Evolutionary conservation across 1,140 invertebrate species (phyloP).

Genomic region (Sinonovacula constricta): DNA sequence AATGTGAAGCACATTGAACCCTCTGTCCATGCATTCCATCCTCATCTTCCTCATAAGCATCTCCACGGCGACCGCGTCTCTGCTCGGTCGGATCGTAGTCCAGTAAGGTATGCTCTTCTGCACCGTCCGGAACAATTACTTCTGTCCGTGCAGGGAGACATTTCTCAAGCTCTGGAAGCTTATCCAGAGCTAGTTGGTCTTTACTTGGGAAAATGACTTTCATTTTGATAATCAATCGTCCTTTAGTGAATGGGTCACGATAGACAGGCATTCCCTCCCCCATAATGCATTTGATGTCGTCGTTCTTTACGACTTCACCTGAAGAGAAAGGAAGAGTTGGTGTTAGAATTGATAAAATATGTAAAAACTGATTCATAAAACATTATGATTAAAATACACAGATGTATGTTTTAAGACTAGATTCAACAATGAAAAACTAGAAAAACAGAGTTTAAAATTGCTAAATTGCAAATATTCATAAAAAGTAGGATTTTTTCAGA

Average conservation of each 20-base stretch:
- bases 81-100: constrained; percentile 71
- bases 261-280: constrained; percentile 98
- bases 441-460: too few relatives aligned
- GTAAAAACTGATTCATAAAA: too few relatives aligned
- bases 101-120: constrained; percentile 87
- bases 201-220: constrained; percentile 93
- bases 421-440: too few relatives aligned
- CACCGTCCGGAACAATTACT: constrained; percentile 89
- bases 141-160: constrained; percentile 87
- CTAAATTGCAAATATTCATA: too few relatives aligned
- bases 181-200: constrained; percentile 84
- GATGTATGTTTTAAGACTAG: too few relatives aligned
- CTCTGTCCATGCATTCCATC: constrained; percentile 82
- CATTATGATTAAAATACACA: too few relatives aligned
- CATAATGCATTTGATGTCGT: constrained; percentile 92
- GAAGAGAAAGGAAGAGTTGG: too few relatives aligned
- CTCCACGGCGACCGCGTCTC: constrained; percentile 41
- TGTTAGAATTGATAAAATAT: too few relatives aligned
- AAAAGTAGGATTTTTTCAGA: too few relatives aligned
- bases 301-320: constrained; percentile 92
- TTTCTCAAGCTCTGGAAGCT: constrained; percentile 88
- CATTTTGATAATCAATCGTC: constrained; percentile 95
- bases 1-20: constrained; percentile 94
- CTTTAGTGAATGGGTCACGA: constrained; percentile 98
- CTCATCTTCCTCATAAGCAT: constrained; percentile 73